Base-by-base conservation (phyloP, 2,113 vertebrate genomes). In the Eurypyga helias region DNA sequence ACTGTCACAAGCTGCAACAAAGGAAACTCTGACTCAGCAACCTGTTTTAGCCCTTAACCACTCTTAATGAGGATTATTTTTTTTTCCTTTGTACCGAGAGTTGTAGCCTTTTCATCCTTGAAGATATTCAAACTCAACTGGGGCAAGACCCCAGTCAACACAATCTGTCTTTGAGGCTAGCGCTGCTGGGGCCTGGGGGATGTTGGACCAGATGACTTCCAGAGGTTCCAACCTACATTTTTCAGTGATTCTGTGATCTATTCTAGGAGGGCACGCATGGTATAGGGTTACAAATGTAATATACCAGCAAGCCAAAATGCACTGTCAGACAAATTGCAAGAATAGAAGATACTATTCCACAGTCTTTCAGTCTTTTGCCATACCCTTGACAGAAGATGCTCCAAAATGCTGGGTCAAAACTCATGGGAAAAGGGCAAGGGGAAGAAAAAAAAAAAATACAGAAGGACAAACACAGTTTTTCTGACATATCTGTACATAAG, bases 241-340 rank as follows among this genome's bases (percentile, higher is more conserved):
- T 93, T 88, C 88, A 93, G 58, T n/a, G 45, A 77, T 92, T 94
- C 94, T 83, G 13, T 49, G 54, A 95, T 88, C 92, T 96, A 90
- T 97, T 96, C 95, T 95, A 95, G 92, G 85, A 95, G 66, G 41
- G 49, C 26, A 83, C 20, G 55, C 23, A 2, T 31, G 7, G 86
- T 87, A 91, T 71, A 95, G 43, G 81, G 73, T 92, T 96, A 89
- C 89, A 96, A 89, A 78, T 43, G 60, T 84, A 92, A 95, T 67
- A 75, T 21, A 90, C 13, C 65, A 78, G 77, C 89, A 89, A 89
- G 89, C 77, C 93, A 92, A 95, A 90, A 81, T 2, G 20, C 23
- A 66, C 36, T 88, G 86, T 49, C 88, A 89, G 86, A 67, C 94
- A 96, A 88, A 89, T 51, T 10, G 55, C 71, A 96, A 90, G 76